Conservation (phyloP, 2,888 invertebrate species). For the Phrixothrix hirtus region DNA sequence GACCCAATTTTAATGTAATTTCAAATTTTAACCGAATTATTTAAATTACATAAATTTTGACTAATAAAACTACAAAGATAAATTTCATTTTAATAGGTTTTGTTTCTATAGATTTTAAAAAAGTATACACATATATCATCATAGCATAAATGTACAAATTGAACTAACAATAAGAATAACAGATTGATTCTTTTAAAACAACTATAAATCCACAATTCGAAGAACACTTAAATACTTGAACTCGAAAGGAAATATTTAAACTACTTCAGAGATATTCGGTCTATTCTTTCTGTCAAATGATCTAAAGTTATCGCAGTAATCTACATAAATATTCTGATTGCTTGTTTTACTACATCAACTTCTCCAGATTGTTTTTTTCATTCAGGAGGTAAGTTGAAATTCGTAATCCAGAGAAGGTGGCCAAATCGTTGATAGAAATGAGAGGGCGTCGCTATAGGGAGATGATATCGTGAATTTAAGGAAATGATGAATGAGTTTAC, state of each 20-base stretch:
- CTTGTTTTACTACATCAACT: conserved; percentile 43
- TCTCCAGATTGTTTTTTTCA: conserved; percentile 44
- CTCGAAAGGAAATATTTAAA: conserved; percentile 33
- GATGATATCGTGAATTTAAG: conserved; percentile 27
- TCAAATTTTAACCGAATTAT: too few species aligned
- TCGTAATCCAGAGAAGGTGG: conserved; percentile 34
- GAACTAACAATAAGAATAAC: conserved; percentile 24
- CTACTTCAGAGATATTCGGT: conserved; percentile 36
- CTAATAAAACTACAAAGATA: too few species aligned
- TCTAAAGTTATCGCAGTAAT: conserved; percentile 46
- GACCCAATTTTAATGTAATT: too few species aligned
- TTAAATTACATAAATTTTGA: too few species aligned
- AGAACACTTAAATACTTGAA: conserved; percentile 31
- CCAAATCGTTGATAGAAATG: conserved; percentile 12
- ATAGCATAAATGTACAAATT: background rate
- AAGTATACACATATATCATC: too few species aligned
- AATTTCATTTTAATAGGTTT: too few species aligned
- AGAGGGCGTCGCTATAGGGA: conserved; percentile 14
- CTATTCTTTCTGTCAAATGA: conserved; percentile 39
- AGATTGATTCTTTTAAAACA: conserved; percentile 38
- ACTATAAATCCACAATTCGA: conserved; percentile 38
- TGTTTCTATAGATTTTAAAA: too few species aligned
- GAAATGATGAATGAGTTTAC: conserved; percentile 43
- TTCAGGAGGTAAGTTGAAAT: conserved; percentile 41
- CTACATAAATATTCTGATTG: conserved; percentile 49